These are phyloP conservation scores for Parazoanthus atlanticus DNA, from an alignment of 92 coral and sea anemone species.

Conservation along the genomic window DNA sequence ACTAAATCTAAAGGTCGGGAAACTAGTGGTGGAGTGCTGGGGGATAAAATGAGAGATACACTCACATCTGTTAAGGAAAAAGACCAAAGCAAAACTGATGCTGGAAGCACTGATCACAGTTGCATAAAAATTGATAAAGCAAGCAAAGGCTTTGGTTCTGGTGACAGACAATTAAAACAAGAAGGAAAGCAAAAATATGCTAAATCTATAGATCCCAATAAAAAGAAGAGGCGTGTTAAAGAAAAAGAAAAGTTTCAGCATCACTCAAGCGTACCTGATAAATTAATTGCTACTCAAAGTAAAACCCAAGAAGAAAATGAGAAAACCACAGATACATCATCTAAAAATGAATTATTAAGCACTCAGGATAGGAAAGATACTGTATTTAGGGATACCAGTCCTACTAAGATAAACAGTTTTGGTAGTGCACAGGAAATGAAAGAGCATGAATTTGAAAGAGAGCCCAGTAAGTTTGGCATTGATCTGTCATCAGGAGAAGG, in stretches of 20 bases:
- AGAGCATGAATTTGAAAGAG: neutral
- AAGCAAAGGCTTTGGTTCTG: neutral
- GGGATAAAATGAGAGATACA: constrained; percentile 1
- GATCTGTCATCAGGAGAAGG: neutral
- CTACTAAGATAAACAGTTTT: too few species aligned
- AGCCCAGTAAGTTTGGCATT: neutral
- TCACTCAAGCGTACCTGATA: neutral
- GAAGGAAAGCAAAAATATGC: neutral
- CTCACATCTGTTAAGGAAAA: neutral
- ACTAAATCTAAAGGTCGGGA: constrained; percentile 35
- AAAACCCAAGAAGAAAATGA: constrained; percentile 17
- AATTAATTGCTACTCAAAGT: neutral
- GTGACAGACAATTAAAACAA: neutral
- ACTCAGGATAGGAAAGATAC: neutral
- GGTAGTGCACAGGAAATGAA: neutral
- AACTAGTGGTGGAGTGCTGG: constrained; percentile 36
- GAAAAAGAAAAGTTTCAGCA: neutral
- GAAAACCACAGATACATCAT: neutral
- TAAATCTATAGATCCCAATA: neutral
- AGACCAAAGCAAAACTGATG: neutral
- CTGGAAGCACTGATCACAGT: neutral
- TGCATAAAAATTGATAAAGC: neutral
- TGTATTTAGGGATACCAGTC: neutral
- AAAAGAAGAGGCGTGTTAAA: neutral
- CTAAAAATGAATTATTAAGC: neutral